Evolutionary conservation across 1,140 invertebrate species (phyloP), one percentile per base, ranked within the genome.

Genomic region (Adelges cooleyi): DNA sequence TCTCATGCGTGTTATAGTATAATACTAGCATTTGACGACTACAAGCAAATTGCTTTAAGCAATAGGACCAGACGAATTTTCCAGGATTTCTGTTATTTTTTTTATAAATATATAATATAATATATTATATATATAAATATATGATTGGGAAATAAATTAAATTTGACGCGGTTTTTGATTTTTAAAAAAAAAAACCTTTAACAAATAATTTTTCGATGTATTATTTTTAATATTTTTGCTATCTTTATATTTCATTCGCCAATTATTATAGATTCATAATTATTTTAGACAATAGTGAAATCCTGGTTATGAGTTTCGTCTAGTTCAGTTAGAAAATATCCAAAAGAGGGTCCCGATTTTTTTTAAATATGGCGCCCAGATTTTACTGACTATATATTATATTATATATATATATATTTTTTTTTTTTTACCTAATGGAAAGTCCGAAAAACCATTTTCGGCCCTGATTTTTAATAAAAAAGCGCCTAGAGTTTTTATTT

Each of bases 401-500:
- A 25, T 22, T 23, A 9, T 17, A 54, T 54, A 44, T 18, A 46
- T 59, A 44, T 27, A 13, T 20, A 33, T 29, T 20, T 59, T 25
- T 52, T 52, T 53, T 53, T 54, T 59, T 59, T 59, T 59, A 42
- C 29, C 20, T 62, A 33, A 62, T 48, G 11, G 44, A 62, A 48
- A 62, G 56, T 48, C 56, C 56, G 56, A 62, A 62, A 33, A 62
- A 62, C 53, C 40, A 22, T 48, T 62, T 59, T 62, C 56, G 56
- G 56, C 56, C 56, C 56, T 62, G 56, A 62, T 62, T 62, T 62
- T 62, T 62, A 62, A 62, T 62, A 62, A 62, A 62, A 62, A 62
- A 62, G 56, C 56, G 56, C 56, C 56, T 62, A 33, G 56, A 48
- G 36, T 42, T 62, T 62, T 29, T 46, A 46, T 17, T 59, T 44